Base-by-base conservation (phyloP, 1,140 invertebrate genomes). In the Eupristina koningsbergeri region DNA sequence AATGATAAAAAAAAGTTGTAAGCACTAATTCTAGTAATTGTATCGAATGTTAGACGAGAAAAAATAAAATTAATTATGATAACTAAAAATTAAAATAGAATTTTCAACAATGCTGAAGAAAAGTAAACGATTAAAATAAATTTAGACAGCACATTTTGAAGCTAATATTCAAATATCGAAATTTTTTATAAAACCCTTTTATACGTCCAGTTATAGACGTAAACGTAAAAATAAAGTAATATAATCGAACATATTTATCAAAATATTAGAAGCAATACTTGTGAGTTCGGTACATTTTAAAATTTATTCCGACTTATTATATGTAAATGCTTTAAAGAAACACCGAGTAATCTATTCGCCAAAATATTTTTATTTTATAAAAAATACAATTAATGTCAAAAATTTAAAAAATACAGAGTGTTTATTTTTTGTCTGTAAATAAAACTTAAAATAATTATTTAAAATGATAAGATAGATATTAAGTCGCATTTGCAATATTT, bases 61-160 rank as follows among this genome's bases (percentile, higher is more conserved):
- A 19, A 8, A 41, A 71, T 71, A n/a, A 1, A 1, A 41, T 9
- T 11, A n/a, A 41, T 41, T 69, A 71, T n/a, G 39, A 71, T 71
- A 71, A 71, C 41, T 71, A 71, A 0, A 41, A 71, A 71, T 41
- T 61, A 36, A 36, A 36, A 58, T 77, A 58, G n/a, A 77, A 77
- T 36, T 39, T 53, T 11, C 75, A 77, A 29, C 34, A 8, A 36
- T 58, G 39, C 26, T 17, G 34, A 58, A 39, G 47, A 77, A 77
- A 77, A 53, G 61, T 77, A 53, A 1, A 61, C 61, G 29, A 58
- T 34, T 77, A 7, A 61, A 47, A 50, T 77, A 29, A 61, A 71
- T 39, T 26, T 41, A 71, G 39, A 19, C 3, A n/a, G n/a, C 36
- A 71, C 19, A 69, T 71, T 71, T 71, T 71, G 8, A 77, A 36